A percentile compares a stretch with the other conserved stretches of the same genome.
Evolutionary conservation across 2,888 invertebrate genomes (phyloP).

Genomic region (Ditula angustiorana): DNA sequence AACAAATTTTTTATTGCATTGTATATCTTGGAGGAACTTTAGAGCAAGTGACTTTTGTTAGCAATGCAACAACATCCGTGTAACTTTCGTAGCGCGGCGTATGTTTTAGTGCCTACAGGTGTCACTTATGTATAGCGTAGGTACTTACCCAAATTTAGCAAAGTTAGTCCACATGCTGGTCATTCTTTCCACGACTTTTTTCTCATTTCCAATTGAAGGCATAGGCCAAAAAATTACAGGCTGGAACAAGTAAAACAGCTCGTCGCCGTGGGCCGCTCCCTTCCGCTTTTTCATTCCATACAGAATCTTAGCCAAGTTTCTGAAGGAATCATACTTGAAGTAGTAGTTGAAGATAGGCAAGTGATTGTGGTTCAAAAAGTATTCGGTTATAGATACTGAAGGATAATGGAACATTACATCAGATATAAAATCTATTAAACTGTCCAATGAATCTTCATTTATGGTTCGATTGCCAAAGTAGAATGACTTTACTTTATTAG

Average conservation of each 20-base stretch:
- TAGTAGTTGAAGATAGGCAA: slow-evolving; percentile 41
- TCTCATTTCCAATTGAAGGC: slow-evolving; percentile 21
- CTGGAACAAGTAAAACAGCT: slow-evolving; percentile 37
- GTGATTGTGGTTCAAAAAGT: slow-evolving; percentile 16
- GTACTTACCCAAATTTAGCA: slow-evolving; percentile 43
- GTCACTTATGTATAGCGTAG: background rate
- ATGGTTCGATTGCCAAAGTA: slow-evolving; percentile 39
- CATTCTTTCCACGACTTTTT: slow-evolving; percentile 31
- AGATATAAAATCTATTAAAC: slow-evolving; percentile 40
- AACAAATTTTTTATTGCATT: too few relatives aligned
- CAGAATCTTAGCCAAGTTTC: slow-evolving; percentile 38
- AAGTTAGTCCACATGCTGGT: slow-evolving; percentile 44
- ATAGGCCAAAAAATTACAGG: slow-evolving; percentile 30
- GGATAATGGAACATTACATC: slow-evolving; percentile 41
- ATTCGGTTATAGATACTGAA: slow-evolving; percentile 26
- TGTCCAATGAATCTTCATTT: slow-evolving; percentile 15
- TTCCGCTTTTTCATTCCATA: slow-evolving; percentile 20
- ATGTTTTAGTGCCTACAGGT: too few relatives aligned
- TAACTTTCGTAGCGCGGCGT: too few relatives aligned
- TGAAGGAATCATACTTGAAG: slow-evolving; percentile 38
- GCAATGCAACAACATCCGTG: too few relatives aligned
- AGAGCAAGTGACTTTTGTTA: too few relatives aligned
- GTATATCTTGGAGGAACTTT: too few relatives aligned
- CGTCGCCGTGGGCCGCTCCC: slow-evolving; percentile 41
- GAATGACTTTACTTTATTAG: slow-evolving; percentile 33